A percentile compares a stretch with the other conserved stretches of the same genome.
These are phyloP conservation scores for Bradynema listronoti DNA, from an alignment of 1,140 invertebrate genomes.

Conservation along the genomic window DNA sequence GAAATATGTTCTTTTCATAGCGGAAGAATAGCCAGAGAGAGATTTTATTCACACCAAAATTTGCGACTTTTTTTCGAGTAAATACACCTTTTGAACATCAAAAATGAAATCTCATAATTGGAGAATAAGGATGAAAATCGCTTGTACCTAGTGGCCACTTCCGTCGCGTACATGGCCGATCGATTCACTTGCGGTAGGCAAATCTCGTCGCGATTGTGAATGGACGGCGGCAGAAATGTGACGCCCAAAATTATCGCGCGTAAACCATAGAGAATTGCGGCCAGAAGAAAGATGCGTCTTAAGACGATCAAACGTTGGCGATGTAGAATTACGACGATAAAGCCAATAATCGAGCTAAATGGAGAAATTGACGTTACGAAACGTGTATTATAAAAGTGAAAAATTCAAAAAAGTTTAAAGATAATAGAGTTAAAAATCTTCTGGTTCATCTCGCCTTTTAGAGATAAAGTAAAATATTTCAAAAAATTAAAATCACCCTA, in stretches of 20 bases:
- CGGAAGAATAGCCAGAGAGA: no score
- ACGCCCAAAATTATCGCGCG: constrained; percentile 52
- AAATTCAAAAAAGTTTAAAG: no score
- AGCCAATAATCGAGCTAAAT: constrained; percentile 52
- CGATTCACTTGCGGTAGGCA: constrained; percentile 54
- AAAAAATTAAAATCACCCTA: no score
- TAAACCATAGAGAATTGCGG: constrained; percentile 37
- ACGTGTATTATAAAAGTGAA: no score
- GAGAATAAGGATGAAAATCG: no score
- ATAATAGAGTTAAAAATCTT: no score
- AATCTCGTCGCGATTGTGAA: constrained; percentile 55
- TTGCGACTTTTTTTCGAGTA: no score
- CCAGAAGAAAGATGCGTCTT: constrained; percentile 50
- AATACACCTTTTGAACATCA: no score
- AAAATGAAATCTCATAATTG: no score
- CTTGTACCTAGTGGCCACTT: constrained; percentile 47
- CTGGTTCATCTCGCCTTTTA: neutral
- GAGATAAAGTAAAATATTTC: constrained; percentile 4
- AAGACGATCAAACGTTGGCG: constrained; percentile 48
- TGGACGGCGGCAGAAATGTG: constrained; percentile 54
- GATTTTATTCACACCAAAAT: no score
- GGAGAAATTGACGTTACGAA: no score
- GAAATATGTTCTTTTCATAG: no score
- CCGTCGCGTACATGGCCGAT: constrained; percentile 48
- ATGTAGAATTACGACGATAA: constrained; percentile 51